Conservation (phyloP, 2,113 vertebrate genomes). For the Bothrops jararaca region DNA sequence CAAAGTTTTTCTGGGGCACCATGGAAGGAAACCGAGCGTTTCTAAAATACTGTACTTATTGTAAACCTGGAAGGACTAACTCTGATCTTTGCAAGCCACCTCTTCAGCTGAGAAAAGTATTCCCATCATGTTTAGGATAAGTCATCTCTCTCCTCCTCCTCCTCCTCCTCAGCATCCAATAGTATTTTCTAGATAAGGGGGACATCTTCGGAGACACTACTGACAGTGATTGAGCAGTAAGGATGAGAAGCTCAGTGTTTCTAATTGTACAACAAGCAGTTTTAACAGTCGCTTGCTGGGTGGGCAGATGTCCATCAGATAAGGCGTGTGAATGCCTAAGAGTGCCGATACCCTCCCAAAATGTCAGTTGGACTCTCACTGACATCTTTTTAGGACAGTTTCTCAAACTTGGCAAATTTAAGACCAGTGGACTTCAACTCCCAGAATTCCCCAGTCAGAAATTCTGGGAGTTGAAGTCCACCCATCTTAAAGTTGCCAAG, state of each 20-base stretch:
- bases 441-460: background rate
- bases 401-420: background rate
- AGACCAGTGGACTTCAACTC: background rate
- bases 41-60: constrained; percentile 20
- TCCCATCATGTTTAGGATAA: background rate
- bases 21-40: constrained; percentile 40
- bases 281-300: background rate
- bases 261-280: background rate
- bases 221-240: background rate
- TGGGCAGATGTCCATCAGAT: background rate
- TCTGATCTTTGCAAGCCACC: constrained; percentile 10
- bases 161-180: background rate
- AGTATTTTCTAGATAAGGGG: background rate
- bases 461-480: background rate
- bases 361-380: background rate
- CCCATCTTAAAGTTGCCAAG: background rate
- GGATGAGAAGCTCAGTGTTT: background rate
- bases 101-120: background rate
- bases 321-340: background rate
- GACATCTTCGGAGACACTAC: background rate
- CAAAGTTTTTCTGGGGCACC: constrained; percentile 51
- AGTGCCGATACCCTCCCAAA: background rate
- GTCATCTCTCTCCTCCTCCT: background rate
- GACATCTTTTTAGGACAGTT: background rate
- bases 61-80: constrained; percentile 41